Evolutionary conservation across 2,888 invertebrate genomes (phyloP), one percentile per base, ranked within the genome.

Genomic region (Pogonocherus hispidulus): DNA sequence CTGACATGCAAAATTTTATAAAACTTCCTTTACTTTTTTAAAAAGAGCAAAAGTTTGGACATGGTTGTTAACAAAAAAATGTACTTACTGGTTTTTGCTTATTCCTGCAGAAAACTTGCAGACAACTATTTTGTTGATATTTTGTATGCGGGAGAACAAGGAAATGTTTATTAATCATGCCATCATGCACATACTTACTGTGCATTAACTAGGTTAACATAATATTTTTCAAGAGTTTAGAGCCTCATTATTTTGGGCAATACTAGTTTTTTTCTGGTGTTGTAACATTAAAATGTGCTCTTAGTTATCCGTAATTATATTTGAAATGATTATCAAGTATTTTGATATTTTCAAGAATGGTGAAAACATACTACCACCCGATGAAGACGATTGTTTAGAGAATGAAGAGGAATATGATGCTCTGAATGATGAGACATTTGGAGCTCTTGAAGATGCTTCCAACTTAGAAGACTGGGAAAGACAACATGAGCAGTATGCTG

Each of bases 401-500:
- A 88, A 88, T 66, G 90, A 91, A 2, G 95, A 94, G 72, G 95
- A 95, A 81, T 96, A 95, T 85, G 96, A 97, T 87, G 95, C 95
- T 0, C 89, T 96, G 73, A 97, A 97, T 79, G 94, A 96, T 86
- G 96, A 96, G 86, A 97, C 97, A 0, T 97, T 97, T 84, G 96
- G 96, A 22, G 91, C 91, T 59, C 92, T 91, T 74, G 91, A 91
- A 81, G 87, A 90, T 77, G 73, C 73, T 11, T 75, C 79, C 9
- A 78, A 71, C 47, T 82, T 86, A 69, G 91, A 90, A 14, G 93
- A 93, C 80, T 93, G 93, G 93, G 93, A 93, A 80, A 88, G 90
- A 76, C 90, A 90, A 73, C 93, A 93, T 83, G 92, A 92, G 81
- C 90, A 91, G 80, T 86, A 91, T 76, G 90, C 92, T 4, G 89